Evolutionary conservation across 1,140 invertebrate species (phyloP).

Genomic region (Eurytemora carolleeae): DNA sequence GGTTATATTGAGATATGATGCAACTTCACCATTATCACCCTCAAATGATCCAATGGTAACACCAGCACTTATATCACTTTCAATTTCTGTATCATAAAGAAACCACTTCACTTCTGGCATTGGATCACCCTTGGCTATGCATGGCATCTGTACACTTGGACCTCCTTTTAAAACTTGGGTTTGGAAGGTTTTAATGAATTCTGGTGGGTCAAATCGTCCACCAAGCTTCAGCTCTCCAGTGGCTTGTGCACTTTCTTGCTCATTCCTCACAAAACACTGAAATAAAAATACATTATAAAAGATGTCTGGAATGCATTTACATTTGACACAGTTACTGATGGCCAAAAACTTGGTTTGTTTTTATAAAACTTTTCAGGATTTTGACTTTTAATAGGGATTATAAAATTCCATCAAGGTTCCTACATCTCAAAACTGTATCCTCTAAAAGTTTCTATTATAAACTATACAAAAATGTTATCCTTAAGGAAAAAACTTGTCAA

Average conservation of each 20-base stretch:
- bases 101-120: conserved; percentile 86
- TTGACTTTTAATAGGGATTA: no score
- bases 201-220: conserved; percentile 71
- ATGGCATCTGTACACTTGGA: conserved; percentile 57
- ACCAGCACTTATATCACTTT: conserved; percentile 45
- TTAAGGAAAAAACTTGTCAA: no score
- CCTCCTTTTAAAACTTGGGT: conserved; percentile 71
- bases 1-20: conserved; percentile 80
- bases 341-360: no score
- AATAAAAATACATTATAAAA: no score
- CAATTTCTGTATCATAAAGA: conserved; percentile 59
- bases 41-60: conserved; percentile 29
- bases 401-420: no score
- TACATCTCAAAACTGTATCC: no score
- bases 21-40: conserved; percentile 60
- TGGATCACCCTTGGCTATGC: conserved; percentile 66
- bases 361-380: no score
- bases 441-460: no score
- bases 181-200: conserved; percentile 60
- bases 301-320: no score
- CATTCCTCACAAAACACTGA: conserved; percentile 75
- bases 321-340: no score
- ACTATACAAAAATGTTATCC: no score
- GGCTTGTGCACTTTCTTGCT: conserved; percentile 77
- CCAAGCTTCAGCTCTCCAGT: conserved; percentile 78